A percentile compares a stretch with the other conserved stretches of the same genome.
Evolutionary conservation across 2,888 invertebrate genomes (phyloP).

Genomic region (Chironomus tentans): DNA sequence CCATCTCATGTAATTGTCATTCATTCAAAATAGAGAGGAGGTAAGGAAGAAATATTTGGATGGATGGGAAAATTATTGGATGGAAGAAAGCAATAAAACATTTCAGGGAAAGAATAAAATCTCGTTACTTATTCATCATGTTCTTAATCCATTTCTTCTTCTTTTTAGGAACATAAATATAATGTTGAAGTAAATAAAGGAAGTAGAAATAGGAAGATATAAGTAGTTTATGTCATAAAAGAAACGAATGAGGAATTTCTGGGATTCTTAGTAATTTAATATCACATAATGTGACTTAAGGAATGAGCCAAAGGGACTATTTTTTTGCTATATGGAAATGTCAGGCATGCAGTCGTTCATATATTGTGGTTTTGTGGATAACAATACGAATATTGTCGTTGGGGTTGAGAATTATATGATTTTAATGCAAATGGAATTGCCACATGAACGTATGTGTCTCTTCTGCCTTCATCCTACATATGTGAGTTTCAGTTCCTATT

Average conservation of each 20-base stretch:
- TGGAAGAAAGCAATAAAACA: conserved; percentile 22
- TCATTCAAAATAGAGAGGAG: neutral
- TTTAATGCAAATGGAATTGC: conserved; percentile 25
- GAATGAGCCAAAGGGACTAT: neutral
- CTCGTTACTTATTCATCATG: conserved; percentile 27
- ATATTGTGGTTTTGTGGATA: conserved; percentile 15
- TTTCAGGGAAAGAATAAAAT: conserved; percentile 11
- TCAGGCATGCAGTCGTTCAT: neutral
- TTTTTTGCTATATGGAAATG: neutral
- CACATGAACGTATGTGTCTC: neutral
- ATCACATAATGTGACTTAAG: neutral
- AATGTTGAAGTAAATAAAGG: neutral
- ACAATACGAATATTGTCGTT: neutral
- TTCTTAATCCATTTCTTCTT: conserved; percentile 22
- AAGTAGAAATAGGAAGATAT: neutral
- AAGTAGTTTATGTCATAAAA: conserved; percentile 16
- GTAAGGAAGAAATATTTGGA: neutral
- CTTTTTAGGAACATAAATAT: neutral
- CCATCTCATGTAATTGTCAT: conserved; percentile 8
- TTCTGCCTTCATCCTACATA: neutral
- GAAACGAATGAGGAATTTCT: neutral
- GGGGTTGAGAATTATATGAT: conserved; percentile 24
- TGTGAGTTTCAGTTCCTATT: neutral
- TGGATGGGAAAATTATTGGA: neutral
- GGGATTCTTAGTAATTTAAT: conserved; percentile 10